A percentile compares a stretch with the other conserved stretches of the same genome.
These are phyloP conservation scores for Diuraphis noxia DNA, from an alignment of 1,140 invertebrate species.

Conservation along the genomic window DNA sequence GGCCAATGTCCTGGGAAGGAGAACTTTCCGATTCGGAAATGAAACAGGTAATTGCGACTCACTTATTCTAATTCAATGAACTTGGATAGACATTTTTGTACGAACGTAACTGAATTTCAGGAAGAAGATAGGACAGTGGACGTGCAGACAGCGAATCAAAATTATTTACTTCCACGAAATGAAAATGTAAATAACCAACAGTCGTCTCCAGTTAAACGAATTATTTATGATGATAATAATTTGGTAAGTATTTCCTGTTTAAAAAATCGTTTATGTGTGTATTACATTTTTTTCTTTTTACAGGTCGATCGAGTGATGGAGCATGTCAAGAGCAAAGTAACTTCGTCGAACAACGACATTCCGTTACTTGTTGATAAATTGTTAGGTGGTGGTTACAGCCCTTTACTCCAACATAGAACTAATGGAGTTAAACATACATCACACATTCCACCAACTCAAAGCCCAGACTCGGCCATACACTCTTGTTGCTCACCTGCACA, in stretches of 20 bases:
- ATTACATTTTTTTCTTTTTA: neutral
- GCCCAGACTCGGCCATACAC: slow-evolving; percentile 83
- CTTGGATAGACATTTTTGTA: neutral
- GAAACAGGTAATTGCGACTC: slow-evolving; percentile 57
- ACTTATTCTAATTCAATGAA: neutral
- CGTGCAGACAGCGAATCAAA: slow-evolving; percentile 35
- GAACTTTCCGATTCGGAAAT: slow-evolving; percentile 79
- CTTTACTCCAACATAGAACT: slow-evolving; percentile 56
- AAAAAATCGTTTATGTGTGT: neutral
- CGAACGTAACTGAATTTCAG: neutral
- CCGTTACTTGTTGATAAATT: slow-evolving; percentile 68
- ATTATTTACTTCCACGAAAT: slow-evolving; percentile 16
- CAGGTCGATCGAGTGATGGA: slow-evolving; percentile 58
- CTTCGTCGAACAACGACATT: slow-evolving; percentile 61
- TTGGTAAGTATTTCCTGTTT: neutral
- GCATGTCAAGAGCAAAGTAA: slow-evolving; percentile 57
- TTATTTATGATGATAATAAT: slow-evolving; percentile 42
- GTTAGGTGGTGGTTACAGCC: slow-evolving; percentile 61
- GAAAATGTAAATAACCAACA: slow-evolving; percentile 21
- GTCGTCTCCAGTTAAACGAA: neutral
- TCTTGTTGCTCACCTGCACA: slow-evolving; percentile 83
- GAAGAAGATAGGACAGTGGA: slow-evolving; percentile 20
- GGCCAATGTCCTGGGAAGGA: slow-evolving; percentile 91
- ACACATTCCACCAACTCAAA: slow-evolving; percentile 69
- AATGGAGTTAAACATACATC: slow-evolving; percentile 53